Conservation (phyloP, 2,888 invertebrate species). For the Cordilura impudica region DNA sequence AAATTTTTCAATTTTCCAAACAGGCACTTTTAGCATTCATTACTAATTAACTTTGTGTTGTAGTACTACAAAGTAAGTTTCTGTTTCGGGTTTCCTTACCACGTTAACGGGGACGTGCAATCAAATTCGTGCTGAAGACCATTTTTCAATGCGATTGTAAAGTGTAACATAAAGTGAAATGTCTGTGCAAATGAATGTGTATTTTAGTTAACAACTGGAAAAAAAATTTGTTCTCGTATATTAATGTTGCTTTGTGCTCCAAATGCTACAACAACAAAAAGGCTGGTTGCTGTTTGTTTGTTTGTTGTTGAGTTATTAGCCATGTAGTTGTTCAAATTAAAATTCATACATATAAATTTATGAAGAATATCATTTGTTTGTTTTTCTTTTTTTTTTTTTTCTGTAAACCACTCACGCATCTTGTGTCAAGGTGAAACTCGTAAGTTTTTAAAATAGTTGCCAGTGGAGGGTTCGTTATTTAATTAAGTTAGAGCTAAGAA, state of each 20-base stretch:
- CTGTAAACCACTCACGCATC: slow-evolving; percentile 43
- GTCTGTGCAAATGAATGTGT: slow-evolving; percentile 21
- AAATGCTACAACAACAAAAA: slow-evolving; percentile 30
- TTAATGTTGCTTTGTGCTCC: slow-evolving; percentile 33
- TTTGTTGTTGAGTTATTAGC: slow-evolving; percentile 58
- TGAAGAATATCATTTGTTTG: slow-evolving; percentile 42
- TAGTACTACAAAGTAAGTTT: neutral
- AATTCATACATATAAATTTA: slow-evolving; percentile 48
- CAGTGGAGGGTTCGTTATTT: too few species aligned
- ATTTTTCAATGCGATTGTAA: slow-evolving; percentile 53
- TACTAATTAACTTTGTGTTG: slow-evolving; percentile 25
- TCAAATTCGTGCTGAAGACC: slow-evolving; percentile 56
- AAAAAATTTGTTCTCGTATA: slow-evolving; percentile 22
- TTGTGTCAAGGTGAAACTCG: slow-evolving; percentile 53
- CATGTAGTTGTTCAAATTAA: slow-evolving; percentile 60
- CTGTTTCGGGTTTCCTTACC: neutral
- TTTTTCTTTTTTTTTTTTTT: slow-evolving; percentile 2
- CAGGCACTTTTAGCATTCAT: neutral
- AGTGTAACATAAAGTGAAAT: slow-evolving; percentile 11
- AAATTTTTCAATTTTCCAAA: slow-evolving; percentile 1
- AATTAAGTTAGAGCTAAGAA: too few species aligned
- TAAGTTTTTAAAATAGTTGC: slow-evolving; percentile 40
- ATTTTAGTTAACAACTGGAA: slow-evolving; percentile 17
- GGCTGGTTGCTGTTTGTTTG: slow-evolving; percentile 37
- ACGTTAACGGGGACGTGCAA: slow-evolving; percentile 13